Base-by-base conservation (phyloP, 2,113 vertebrate genomes). In the Chiloscyllium plagiosum region DNA sequence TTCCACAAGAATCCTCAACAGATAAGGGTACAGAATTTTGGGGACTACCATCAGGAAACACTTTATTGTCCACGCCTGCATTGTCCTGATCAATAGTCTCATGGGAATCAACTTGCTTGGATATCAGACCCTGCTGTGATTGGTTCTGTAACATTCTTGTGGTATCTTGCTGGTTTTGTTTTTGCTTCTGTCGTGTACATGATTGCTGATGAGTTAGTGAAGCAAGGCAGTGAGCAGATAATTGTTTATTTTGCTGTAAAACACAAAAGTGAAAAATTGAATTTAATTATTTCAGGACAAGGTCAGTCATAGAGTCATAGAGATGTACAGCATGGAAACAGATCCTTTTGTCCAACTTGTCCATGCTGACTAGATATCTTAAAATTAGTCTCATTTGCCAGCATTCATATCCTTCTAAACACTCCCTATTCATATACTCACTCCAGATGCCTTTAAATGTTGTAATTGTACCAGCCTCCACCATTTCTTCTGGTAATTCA, bases 131-230 rank as follows among this genome's bases (percentile, higher is more conserved):
- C 96, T 97, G 97, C 96, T 97, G 96, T 0, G 98, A 98, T 96
- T 98, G 98, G 96, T 98, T 98, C 66, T 98, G 98, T 97, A 99
- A 98, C 97, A 98, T 98, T 97, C 99, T 99, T 96, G 98, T 97
- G 24, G 98, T 98, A 97, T 98, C 98, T 96, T 98, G 98, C 97
- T 99, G 98, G 97, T 98, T 99, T 97, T 98, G 99, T 96, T 99
- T 99, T 95, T 95, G 94, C 94, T 47, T 66, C 33, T 98, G 98
- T 96, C 96, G 96, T 92, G 98, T 97, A 0, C 99, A 97, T 95
- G 97, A 97, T 37, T 93, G 96, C 69, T 98, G 97, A 96, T 98
- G 98, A 89, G 97, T 97, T 96, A 97, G 97, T 20, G 96, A 93
- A 47, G 52, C 99, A 96, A 98, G 98, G 96, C 98, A 98, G 96